These are phyloP conservation scores for Thalassoma bifasciatum DNA, from an alignment of 2,113 vertebrate genomes.

Conservation along the genomic window DNA sequence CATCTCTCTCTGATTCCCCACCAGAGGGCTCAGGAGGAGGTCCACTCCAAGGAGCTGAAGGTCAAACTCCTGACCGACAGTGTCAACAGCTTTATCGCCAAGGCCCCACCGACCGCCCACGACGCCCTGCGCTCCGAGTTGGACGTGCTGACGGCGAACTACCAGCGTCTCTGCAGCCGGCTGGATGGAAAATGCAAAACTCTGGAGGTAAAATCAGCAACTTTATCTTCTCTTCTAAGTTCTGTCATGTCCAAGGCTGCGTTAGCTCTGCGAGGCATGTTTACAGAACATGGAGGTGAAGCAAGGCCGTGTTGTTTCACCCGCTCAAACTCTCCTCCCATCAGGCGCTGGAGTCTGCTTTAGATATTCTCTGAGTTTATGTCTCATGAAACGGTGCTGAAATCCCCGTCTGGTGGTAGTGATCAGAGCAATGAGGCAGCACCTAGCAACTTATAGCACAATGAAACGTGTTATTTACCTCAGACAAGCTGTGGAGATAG, in stretches of 20 bases:
- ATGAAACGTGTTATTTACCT: neutral
- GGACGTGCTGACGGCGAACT: conserved; percentile 89
- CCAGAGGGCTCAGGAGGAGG: conserved; percentile 96
- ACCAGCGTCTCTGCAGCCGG: conserved; percentile 95
- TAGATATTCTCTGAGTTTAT: neutral
- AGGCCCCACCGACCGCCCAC: conserved; percentile 92
- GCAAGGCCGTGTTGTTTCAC: too few species aligned
- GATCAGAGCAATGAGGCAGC: neutral
- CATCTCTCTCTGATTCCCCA: neutral
- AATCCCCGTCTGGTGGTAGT: neutral
- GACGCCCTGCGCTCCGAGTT: conserved; percentile 94
- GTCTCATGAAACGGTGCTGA: neutral
- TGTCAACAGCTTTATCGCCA: conserved; percentile 93
- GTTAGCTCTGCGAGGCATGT: neutral
- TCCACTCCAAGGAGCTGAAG: conserved; percentile 95
- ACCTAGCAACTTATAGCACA: neutral
- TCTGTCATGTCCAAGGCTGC: neutral
- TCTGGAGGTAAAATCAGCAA: conserved; percentile 85
- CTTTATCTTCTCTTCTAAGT: neutral
- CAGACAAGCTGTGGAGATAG: neutral
- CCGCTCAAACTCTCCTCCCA: too few species aligned
- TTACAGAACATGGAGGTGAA: too few species aligned
- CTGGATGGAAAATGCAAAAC: conserved; percentile 97
- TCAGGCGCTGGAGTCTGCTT: neutral
- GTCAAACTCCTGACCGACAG: conserved; percentile 95